Evolutionary conservation across 1,140 invertebrate species (phyloP), one percentile per base, ranked within the genome.

Genomic region (Danaus plexippus): DNA sequence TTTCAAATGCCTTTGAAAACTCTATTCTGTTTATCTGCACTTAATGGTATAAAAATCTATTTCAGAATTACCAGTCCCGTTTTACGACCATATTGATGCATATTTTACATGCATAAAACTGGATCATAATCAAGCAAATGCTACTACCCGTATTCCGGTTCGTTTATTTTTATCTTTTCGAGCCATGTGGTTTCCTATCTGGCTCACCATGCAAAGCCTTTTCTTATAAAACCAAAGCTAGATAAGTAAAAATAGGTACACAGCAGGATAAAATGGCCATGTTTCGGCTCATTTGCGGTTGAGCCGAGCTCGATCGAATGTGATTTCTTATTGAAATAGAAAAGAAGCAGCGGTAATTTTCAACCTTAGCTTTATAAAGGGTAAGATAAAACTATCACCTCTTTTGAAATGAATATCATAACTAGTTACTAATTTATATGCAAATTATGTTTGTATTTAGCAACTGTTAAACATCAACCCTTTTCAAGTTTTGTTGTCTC

Each of bases 241-340:
- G 65, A 53, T 77, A 32, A 32, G 22, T 32, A 32, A 32, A 32
- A 32, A 32, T 32, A 32, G 22, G 22, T 72, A 76, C 70, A 80
- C 80, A 81, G 73, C 73, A 75, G 80, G 77, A 81, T 84, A 84
- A 81, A 84, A 69, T 73, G 72, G 63, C 68, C 72, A 63, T 83
- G 76, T 80, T 84, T 79, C 78, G 78, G 74, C 66, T 79, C 78
- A 80, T 84, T 84, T 81, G 70, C 73, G 77, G 74, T 57, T 59
- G 72, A 67, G 63, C 70, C 72, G 60, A 65, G 70, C 59, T 67
- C 66, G 69, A 75, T 77, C 66, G 62, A 78, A 80, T 69, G 77
- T 74, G 77, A 80, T 81, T 81, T 76, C 73, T 75, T 77, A 80
- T 73, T 77, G 73, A 62, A 54, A 71, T 59, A 59, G 65, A 22